Conservation (phyloP, 2,113 vertebrate genomes). For the Lanius collurio region DNA sequence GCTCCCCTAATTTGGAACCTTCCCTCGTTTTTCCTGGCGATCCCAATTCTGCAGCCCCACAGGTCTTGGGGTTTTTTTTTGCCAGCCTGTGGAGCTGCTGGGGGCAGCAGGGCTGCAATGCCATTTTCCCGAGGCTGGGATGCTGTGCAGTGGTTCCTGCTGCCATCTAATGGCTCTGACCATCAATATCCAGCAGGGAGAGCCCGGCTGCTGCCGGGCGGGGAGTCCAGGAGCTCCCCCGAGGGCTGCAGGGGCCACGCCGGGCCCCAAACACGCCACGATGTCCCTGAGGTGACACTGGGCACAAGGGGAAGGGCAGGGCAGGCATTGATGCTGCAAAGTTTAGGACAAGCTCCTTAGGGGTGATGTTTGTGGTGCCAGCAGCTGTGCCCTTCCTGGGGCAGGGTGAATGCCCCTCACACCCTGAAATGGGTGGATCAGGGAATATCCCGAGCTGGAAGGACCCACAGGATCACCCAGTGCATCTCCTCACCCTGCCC, state of each 20-base stretch:
- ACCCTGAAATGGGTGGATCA: not conserved
- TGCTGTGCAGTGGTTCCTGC: not conserved
- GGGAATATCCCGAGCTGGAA: not conserved
- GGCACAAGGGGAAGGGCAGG: not conserved
- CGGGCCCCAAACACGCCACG: fast-evolving
- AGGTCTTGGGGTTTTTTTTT: fast-evolving
- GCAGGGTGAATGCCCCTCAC: fast-evolving
- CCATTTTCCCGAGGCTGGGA: fast-evolving
- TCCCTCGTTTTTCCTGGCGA: fast-evolving
- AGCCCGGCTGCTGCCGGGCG: fast-evolving
- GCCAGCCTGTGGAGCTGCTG: not conserved
- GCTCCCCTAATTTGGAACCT: fast-evolving
- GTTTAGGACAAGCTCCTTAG: not conserved
- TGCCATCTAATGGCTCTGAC: slow-evolving; percentile 60
- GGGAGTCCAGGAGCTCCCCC: fast-evolving
- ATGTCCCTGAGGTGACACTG: not conserved
- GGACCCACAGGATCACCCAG: not conserved
- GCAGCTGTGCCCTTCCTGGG: not conserved
- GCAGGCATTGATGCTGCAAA: fast-evolving
- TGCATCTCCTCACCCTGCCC: not conserved
- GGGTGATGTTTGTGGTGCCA: not conserved
- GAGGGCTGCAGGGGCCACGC: not conserved
- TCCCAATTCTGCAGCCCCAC: not conserved
- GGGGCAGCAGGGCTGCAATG: not conserved
- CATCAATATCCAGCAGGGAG: not conserved